Evolutionary conservation across 2,113 vertebrate species (phyloP).

Genomic region (Megatriorchis doriae): DNA sequence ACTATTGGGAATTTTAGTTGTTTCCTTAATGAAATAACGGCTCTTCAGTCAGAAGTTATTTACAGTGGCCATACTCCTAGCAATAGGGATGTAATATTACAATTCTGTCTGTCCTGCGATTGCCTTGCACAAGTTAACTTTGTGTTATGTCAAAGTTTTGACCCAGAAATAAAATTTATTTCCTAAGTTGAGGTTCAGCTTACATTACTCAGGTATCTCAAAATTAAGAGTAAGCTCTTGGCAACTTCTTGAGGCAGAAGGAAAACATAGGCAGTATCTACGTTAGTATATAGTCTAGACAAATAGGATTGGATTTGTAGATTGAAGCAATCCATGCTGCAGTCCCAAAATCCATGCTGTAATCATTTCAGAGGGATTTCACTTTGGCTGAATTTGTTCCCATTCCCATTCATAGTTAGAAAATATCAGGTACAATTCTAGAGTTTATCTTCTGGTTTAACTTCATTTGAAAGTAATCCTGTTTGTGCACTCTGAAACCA

Average conservation of each 20-base stretch:
- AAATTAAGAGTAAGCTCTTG: background rate
- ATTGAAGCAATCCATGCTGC: background rate
- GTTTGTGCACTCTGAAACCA: background rate
- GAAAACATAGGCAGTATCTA: background rate
- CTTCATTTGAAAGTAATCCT: background rate
- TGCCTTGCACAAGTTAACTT: background rate
- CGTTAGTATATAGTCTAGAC: background rate
- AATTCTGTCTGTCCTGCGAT: background rate
- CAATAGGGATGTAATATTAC: background rate
- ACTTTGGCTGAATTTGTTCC: background rate
- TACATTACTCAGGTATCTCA: background rate
- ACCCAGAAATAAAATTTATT: background rate
- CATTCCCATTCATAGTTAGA: background rate
- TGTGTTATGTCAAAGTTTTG: background rate
- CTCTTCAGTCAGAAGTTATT: constrained; percentile 29
- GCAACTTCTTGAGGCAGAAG: background rate
- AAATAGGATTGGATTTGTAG: background rate
- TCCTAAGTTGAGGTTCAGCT: background rate
- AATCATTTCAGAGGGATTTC: background rate
- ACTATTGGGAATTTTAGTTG: constrained; percentile 36
- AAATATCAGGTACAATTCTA: background rate
- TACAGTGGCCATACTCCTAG: background rate
- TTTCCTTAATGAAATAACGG: constrained; percentile 52
- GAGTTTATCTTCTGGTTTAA: background rate
- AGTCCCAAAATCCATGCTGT: background rate